phyloP scores from a whole-genome alignment of 2,113 vertebrate genomes.

The Varanus salvator region DNA sequence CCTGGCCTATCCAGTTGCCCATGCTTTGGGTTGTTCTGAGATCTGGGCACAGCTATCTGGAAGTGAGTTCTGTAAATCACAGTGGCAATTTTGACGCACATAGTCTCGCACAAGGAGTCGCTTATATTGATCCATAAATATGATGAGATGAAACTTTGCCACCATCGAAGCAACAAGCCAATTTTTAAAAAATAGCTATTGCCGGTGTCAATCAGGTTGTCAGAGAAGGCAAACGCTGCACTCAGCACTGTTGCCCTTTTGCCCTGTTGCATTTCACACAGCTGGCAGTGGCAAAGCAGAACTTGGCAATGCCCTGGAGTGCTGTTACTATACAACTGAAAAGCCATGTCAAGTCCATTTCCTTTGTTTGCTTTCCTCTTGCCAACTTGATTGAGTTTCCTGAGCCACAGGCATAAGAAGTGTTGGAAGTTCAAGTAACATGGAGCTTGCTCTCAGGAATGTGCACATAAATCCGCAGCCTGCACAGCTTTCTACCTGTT shows the following conservation, averaged over 20 bases:
- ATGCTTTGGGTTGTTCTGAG: not conserved
- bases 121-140: not conserved
- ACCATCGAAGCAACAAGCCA: conserved; percentile 15
- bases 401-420: not conserved
- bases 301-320: not conserved
- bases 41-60: not conserved
- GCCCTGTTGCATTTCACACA: not conserved
- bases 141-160: not conserved
- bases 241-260: not conserved
- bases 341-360: not conserved
- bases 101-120: not conserved
- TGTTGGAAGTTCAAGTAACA: no score
- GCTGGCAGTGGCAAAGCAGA: not conserved
- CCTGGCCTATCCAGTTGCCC: no score
- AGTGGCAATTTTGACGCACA: not conserved
- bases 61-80: not conserved
- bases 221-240: not conserved
- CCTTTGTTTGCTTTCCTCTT: not conserved
- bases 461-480: no score
- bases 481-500: no score
- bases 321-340: not conserved
- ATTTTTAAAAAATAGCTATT: not conserved
- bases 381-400: not conserved
- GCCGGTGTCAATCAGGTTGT: not conserved
- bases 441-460: no score